Evolutionary conservation across 2,113 vertebrate genomes (phyloP).

Genomic region (Hymenochirus boettgeri): DNA sequence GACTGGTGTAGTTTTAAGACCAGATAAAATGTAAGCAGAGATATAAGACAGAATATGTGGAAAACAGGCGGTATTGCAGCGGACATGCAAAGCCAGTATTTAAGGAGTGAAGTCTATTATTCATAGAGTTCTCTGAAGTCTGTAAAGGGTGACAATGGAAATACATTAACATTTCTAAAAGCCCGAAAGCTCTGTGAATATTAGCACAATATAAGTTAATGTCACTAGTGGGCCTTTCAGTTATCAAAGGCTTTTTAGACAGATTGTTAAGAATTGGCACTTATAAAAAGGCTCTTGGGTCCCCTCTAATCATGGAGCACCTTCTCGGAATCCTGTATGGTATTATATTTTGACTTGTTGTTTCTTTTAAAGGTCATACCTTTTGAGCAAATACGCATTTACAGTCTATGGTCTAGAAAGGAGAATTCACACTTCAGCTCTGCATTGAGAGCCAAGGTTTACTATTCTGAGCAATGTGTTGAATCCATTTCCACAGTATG

Average conservation of each 20-base stretch:
- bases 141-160: background rate
- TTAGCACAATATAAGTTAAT: background rate
- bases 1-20: too few species aligned
- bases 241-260: constrained; percentile 12
- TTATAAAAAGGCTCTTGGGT: constrained; percentile 19
- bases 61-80: too few species aligned
- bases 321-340: background rate
- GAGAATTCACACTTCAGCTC: constrained; percentile 32
- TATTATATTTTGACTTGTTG: constrained; percentile 9
- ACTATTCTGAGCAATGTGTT: constrained; percentile 24
- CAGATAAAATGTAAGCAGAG: too few species aligned
- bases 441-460: constrained; percentile 9
- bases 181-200: background rate
- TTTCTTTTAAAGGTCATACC: constrained; percentile 33
- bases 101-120: too few species aligned
- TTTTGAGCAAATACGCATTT: constrained; percentile 33
- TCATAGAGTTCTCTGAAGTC: too few species aligned
- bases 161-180: background rate
- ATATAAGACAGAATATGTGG: too few species aligned
- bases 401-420: constrained; percentile 26
- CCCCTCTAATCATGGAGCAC: constrained; percentile 11
- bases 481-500: constrained; percentile 36
- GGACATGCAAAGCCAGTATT: too few species aligned
- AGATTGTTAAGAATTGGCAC: constrained; percentile 2
- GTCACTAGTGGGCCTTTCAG: background rate